A percentile compares a stretch with the other conserved stretches of the same genome.
Conservation (phyloP, 1,140 invertebrate species). For the Whitmania pigra region DNA sequence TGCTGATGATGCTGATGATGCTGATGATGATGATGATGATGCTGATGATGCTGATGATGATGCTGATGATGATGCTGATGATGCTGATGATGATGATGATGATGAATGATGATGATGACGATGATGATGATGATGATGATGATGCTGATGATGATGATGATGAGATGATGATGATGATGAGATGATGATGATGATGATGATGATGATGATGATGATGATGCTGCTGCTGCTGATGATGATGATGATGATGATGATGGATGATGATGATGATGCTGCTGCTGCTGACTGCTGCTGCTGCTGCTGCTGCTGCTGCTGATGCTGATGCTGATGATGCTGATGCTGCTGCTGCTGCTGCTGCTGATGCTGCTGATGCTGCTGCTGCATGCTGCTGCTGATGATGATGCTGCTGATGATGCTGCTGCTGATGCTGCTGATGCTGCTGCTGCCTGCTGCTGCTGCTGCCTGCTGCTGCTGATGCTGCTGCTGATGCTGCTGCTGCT, state of each 20-base stretch:
- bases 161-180: neutral
- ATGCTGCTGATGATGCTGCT: neutral
- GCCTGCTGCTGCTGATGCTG: no score
- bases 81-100: constrained; percentile 2
- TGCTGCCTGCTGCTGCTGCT: no score
- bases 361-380: neutral
- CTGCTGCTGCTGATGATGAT: no score
- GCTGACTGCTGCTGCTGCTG: no score
- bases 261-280: neutral
- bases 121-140: neutral
- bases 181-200: neutral
- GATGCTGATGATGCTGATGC: neutral
- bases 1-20: neutral
- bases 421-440: neutral
- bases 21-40: constrained; percentile 2
- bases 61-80: neutral
- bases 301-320: no score
- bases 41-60: neutral
- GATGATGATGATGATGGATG: neutral
- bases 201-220: constrained; percentile 12
- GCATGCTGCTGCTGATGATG: neutral
- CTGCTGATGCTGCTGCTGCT: no score
- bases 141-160: constrained; percentile 6
- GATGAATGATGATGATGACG: neutral
- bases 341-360: neutral